These are phyloP conservation scores for Heterocephalus glaber DNA, from an alignment of 2,113 vertebrate species.

Conservation along the genomic window DNA sequence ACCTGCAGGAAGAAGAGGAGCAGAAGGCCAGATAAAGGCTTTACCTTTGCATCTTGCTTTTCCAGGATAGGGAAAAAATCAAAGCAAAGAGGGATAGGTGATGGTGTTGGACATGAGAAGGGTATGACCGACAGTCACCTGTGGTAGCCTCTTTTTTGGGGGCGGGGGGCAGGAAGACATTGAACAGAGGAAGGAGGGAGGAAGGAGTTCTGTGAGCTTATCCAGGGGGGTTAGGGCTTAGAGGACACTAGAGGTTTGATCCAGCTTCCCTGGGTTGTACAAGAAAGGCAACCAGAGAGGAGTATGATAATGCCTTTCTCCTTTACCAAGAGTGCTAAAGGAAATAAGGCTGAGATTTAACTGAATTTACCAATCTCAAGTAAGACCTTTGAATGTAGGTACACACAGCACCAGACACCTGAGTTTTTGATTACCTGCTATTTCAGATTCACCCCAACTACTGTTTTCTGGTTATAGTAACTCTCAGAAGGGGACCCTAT, in stretches of 20 bases:
- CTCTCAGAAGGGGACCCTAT: background rate
- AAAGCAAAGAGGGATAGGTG: background rate
- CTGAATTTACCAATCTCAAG: background rate
- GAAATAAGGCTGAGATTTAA: background rate
- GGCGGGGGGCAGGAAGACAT: background rate
- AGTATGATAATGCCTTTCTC: background rate
- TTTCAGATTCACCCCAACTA: background rate
- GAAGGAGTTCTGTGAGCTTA: background rate
- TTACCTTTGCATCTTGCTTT: background rate
- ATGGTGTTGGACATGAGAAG: background rate
- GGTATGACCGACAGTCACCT: background rate
- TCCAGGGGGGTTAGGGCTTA: background rate
- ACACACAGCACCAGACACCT: background rate
- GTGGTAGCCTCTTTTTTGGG: background rate
- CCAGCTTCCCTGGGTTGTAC: background rate
- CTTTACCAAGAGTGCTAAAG: background rate
- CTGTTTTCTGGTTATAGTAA: background rate
- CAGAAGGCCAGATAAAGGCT: background rate
- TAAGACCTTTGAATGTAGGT: background rate
- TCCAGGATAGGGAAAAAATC: background rate
- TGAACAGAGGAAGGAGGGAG: background rate
- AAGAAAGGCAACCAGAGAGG: background rate
- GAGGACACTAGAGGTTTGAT: background rate
- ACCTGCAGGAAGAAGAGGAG: background rate
- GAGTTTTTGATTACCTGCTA: background rate